These are phyloP conservation scores for Phalera bucephala DNA, from an alignment of 2,888 invertebrate genomes.

Conservation along the genomic window DNA sequence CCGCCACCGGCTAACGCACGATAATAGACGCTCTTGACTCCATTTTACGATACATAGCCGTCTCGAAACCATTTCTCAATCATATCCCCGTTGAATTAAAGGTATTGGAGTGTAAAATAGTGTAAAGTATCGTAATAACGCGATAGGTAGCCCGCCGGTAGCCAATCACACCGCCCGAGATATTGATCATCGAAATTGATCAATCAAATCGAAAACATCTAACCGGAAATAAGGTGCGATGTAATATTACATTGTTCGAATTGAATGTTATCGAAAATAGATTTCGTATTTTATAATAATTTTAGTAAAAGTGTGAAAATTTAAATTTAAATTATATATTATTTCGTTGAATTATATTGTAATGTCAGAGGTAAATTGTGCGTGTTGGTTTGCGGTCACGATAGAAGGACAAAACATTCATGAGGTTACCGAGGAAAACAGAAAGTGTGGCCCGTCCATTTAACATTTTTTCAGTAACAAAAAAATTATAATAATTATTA, in stretches of 20 bases:
- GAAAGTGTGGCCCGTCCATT: too few relatives aligned
- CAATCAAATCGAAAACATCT: slow-evolving; percentile 77
- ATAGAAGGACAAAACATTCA: not conserved
- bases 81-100: slow-evolving; percentile 38
- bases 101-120: slow-evolving; percentile 63
- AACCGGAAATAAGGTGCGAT: slow-evolving; percentile 80
- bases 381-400: not conserved
- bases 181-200: slow-evolving; percentile 81
- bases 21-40: slow-evolving; percentile 42
- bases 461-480: too few relatives aligned
- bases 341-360: too few relatives aligned
- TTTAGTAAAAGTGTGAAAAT: slow-evolving; percentile 30
- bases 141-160: slow-evolving; percentile 61
- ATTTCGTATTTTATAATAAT: slow-evolving; percentile 24
- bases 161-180: slow-evolving; percentile 76
- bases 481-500: too few relatives aligned
- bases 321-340: too few relatives aligned
- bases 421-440: too few relatives aligned
- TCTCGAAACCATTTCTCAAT: slow-evolving; percentile 41
- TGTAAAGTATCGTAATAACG: slow-evolving; percentile 49
- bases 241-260: slow-evolving; percentile 61
- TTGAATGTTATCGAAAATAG: slow-evolving; percentile 61
- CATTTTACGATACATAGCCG: slow-evolving; percentile 55
- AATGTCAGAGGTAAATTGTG: not conserved
- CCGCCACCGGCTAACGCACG: slow-evolving; percentile 35